These are phyloP conservation scores for Bubo scandiacus DNA, from an alignment of 2,113 vertebrate species.

Conservation along the genomic window DNA sequence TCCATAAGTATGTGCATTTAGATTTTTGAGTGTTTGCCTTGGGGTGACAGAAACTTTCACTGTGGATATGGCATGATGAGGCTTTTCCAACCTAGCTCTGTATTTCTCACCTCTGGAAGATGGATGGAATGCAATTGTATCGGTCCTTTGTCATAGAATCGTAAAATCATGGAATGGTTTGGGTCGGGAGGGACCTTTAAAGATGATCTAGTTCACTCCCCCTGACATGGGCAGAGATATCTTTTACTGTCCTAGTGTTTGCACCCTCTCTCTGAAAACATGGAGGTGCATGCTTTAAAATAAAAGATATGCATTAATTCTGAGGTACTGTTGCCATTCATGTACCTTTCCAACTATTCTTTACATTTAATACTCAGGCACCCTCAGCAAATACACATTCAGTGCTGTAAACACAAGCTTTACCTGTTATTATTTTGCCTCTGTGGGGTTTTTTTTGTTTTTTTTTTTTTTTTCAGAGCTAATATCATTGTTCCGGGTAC, in stretches of 20 bases:
- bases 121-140: neutral
- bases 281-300: fast-evolving
- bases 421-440: neutral
- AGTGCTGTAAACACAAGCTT: neutral
- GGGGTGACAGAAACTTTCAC: neutral
- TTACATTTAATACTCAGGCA: neutral
- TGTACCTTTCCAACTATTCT: neutral
- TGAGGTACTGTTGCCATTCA: neutral
- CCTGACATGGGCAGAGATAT: neutral
- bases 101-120: neutral
- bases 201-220: neutral
- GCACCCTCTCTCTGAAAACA: neutral
- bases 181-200: neutral
- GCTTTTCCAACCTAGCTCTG: neutral
- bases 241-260: neutral
- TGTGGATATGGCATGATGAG: neutral
- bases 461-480: neutral
- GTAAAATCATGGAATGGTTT: neutral
- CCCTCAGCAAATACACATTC: neutral
- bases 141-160: neutral
- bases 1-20: neutral
- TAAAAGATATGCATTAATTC: neutral
- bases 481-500: neutral
- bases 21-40: neutral
- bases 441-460: too few species aligned